phyloP scores from a whole-genome alignment of 2,888 invertebrate species.

The Alsophila aescularia region DNA sequence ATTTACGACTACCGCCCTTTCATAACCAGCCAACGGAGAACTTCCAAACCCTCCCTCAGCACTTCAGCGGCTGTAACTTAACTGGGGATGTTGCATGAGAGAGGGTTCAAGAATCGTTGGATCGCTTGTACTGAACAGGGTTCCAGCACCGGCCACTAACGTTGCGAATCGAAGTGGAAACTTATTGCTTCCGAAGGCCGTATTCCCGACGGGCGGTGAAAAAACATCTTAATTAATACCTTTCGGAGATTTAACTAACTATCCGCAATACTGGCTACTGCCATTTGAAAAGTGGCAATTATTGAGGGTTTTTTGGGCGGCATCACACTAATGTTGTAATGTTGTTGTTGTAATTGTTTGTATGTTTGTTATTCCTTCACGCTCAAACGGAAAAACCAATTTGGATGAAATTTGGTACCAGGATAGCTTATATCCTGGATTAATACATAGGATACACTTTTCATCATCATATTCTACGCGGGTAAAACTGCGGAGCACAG shows the following conservation, averaged over 20 bases:
- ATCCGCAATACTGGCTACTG: no score
- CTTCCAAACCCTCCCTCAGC: constrained; percentile 18
- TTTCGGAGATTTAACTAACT: not conserved
- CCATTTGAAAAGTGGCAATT: no score
- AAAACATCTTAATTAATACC: constrained; percentile 3
- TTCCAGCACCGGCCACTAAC: constrained; percentile 40
- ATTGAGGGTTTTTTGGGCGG: no score
- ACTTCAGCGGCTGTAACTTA: not conserved
- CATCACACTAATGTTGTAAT: no score
- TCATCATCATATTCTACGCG: no score
- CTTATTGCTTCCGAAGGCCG: constrained; percentile 45
- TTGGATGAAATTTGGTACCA: no score
- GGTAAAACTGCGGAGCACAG: no score
- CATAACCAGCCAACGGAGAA: constrained; percentile 36
- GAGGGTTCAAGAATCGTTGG: constrained; percentile 44
- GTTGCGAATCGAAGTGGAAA: constrained; percentile 46
- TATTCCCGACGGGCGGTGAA: constrained; percentile 20
- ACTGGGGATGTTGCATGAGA: constrained; percentile 2
- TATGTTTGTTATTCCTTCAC: no score
- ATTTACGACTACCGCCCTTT: constrained; percentile 50
- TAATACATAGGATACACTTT: no score
- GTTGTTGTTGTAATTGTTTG: no score
- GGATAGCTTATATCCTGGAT: no score
- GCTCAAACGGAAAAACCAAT: no score
- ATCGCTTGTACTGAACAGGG: constrained; percentile 34